Conservation (phyloP, 2,113 vertebrate species). For the Egretta garzetta region DNA sequence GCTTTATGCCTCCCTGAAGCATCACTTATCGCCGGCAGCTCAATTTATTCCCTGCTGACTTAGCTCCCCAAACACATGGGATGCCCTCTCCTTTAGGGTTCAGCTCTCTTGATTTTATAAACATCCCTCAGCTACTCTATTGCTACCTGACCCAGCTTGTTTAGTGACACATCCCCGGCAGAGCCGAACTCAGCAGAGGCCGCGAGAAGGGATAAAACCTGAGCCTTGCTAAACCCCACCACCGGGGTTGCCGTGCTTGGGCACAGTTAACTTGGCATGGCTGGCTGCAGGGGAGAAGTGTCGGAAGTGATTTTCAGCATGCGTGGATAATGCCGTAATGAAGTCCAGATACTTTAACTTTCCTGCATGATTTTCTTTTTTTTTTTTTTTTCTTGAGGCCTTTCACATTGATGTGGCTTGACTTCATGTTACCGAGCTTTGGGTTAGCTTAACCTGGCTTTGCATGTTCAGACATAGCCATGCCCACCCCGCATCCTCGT, state of each 20-base stretch:
- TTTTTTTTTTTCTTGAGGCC: neutral
- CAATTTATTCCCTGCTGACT: neutral
- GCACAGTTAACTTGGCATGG: neutral
- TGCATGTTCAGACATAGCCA: neutral
- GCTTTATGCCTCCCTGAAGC: slow-evolving; percentile 17
- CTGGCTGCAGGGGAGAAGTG: neutral
- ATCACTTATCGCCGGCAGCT: neutral
- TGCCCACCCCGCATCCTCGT: accelerated
- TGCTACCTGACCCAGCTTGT: neutral
- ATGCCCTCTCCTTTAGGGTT: slow-evolving; percentile 22
- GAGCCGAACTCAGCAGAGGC: neutral
- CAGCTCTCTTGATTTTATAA: neutral
- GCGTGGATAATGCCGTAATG: neutral
- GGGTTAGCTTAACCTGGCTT: neutral
- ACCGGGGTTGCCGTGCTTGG: accelerated
- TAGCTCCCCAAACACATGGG: neutral
- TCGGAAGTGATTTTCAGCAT: neutral
- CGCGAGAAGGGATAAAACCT: neutral
- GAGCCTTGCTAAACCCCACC: slow-evolving; percentile 14
- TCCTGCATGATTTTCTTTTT: neutral
- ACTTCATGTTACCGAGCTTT: neutral
- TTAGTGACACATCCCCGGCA: neutral
- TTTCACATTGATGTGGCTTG: neutral
- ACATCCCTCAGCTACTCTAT: neutral
- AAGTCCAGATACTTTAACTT: neutral